A percentile compares a stretch with the other conserved stretches of the same genome.
Evolutionary conservation across 2,888 invertebrate genomes (phyloP).

Genomic region (Morpho deidamia): DNA sequence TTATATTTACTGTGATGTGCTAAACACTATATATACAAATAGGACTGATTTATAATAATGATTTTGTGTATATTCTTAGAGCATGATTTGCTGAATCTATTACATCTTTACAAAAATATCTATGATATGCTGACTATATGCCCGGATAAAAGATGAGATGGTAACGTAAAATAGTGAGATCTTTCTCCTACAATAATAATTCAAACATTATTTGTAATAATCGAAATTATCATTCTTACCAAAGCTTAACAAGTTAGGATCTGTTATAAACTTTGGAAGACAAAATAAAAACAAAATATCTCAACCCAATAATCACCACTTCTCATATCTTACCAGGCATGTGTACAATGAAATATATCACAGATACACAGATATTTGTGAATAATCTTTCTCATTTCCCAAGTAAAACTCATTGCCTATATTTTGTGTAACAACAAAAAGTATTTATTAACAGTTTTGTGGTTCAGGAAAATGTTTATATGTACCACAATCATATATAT

Average conservation of each 20-base stretch:
- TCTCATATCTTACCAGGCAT: constrained; percentile 19
- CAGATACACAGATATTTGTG: constrained; percentile 34
- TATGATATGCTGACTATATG: neutral
- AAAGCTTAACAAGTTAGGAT: too few relatives aligned
- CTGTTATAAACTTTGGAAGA: neutral
- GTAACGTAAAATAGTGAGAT: neutral
- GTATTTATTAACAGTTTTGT: neutral
- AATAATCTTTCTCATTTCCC: constrained; percentile 12
- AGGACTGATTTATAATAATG: constrained; percentile 1
- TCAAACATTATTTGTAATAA: too few relatives aligned
- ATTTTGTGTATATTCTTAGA: constrained; percentile 5
- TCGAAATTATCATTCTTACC: too few relatives aligned
- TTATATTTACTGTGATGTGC: neutral
- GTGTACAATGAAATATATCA: constrained; percentile 37
- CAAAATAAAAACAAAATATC: neutral
- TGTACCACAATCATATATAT: neutral
- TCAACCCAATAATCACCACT: neutral
- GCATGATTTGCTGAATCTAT: constrained; percentile 13
- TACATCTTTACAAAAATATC: constrained; percentile 33
- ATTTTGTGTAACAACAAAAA: neutral
- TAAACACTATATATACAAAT: neutral
- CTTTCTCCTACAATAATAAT: too few relatives aligned
- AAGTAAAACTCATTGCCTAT: neutral
- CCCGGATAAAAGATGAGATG: neutral
- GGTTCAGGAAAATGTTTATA: neutral